These are phyloP conservation scores for Drosophila teissieri DNA, from an alignment of 1,140 invertebrate genomes.

Conservation along the genomic window DNA sequence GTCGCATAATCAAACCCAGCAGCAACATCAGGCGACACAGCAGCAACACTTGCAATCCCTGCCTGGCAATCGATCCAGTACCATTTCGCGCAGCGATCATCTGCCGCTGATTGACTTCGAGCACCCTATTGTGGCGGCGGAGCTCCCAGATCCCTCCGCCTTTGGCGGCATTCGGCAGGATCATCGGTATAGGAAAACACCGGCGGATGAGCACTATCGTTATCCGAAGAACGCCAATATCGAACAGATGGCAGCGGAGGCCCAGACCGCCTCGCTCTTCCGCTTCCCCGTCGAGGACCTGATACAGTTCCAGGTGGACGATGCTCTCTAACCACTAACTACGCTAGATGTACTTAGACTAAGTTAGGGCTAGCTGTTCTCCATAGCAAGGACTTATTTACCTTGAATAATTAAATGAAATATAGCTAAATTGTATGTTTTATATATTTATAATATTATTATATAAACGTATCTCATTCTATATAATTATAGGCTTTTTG, in stretches of 20 bases:
- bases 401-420: background rate
- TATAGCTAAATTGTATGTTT: slow-evolving; percentile 16
- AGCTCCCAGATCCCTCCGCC: slow-evolving; percentile 50
- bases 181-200: slow-evolving; percentile 26
- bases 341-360: slow-evolving; percentile 33
- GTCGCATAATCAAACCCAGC: background rate
- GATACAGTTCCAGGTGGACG: slow-evolving; percentile 81
- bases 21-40: slow-evolving; percentile 10
- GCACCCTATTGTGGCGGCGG: slow-evolving; percentile 78
- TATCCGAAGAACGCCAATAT: slow-evolving; percentile 61
- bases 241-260: slow-evolving; percentile 76
- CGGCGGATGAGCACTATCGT: slow-evolving; percentile 51
- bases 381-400: background rate
- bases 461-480: slow-evolving; percentile 7
- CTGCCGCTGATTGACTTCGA: slow-evolving; percentile 74
- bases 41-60: slow-evolving; percentile 33
- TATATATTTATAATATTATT: background rate
- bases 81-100: slow-evolving; percentile 76
- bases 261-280: slow-evolving; percentile 76
- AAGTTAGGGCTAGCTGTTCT: slow-evolving; percentile 23
- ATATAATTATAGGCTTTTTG: background rate
- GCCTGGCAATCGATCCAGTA: slow-evolving; percentile 49
- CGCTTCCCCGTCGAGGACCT: slow-evolving; percentile 82
- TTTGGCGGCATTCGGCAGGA: slow-evolving; percentile 39
- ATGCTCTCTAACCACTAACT: slow-evolving; percentile 61